phyloP scores from a whole-genome alignment of 2,113 vertebrate genomes.

The Columba janthina region DNA sequence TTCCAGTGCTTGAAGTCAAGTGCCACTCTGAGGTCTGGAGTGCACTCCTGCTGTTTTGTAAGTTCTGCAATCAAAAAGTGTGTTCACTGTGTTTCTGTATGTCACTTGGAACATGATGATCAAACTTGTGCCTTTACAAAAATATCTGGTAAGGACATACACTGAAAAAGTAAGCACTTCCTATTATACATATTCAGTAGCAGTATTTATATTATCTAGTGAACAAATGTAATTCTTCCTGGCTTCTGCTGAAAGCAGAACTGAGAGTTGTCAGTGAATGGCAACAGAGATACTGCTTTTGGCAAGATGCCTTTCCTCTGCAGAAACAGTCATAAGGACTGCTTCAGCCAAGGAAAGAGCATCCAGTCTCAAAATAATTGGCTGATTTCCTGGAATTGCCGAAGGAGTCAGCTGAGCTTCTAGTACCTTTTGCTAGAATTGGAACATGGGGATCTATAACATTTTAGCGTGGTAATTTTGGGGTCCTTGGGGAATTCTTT shows the following conservation, averaged over 20 bases:
- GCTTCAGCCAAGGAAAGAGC: background rate
- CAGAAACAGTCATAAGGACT: background rate
- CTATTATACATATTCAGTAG: background rate
- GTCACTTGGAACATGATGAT: background rate
- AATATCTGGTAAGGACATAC: background rate
- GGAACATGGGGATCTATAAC: background rate
- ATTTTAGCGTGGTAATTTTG: background rate
- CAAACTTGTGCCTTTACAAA: background rate
- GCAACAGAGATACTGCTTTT: background rate
- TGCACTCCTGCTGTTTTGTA: background rate
- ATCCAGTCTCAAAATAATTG: background rate
- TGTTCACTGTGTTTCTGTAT: background rate
- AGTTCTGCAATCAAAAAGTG: background rate
- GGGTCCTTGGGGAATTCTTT: background rate
- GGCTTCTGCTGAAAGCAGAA: background rate
- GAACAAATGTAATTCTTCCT: background rate
- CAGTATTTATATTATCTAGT: background rate
- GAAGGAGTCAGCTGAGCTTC: background rate
- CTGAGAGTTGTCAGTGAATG: background rate
- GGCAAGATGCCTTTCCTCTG: conserved; percentile 6
- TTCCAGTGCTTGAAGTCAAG: background rate
- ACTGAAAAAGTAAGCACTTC: background rate
- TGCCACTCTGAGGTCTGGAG: background rate
- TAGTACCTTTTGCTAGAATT: background rate
- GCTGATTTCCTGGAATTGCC: background rate